Conservation (phyloP, 2,888 invertebrate species). For the Amphiduros pacificus region DNA sequence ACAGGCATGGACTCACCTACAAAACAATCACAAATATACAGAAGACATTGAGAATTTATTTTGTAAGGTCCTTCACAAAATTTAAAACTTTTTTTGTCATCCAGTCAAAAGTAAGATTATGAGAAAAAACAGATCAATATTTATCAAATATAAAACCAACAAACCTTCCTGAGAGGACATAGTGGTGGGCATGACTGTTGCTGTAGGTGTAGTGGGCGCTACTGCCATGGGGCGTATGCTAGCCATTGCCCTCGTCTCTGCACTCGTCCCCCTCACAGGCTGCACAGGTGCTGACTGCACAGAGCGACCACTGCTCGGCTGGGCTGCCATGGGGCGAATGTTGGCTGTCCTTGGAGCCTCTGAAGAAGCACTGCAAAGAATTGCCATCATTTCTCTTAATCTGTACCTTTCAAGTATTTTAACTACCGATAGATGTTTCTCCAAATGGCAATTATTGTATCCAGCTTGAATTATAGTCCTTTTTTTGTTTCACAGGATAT, state of each 20-base stretch:
- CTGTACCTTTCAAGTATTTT: too few species aligned
- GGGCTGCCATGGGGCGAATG: slow-evolving; percentile 90
- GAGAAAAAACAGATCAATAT: background rate
- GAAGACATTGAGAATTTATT: too few species aligned
- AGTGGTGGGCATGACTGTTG: slow-evolving; percentile 57
- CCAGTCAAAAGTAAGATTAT: background rate
- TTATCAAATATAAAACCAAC: background rate
- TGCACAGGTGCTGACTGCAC: slow-evolving; percentile 37
- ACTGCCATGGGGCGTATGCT: slow-evolving; percentile 89
- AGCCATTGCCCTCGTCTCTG: slow-evolving; percentile 76
- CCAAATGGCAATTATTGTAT: too few species aligned
- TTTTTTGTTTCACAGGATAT: too few species aligned
- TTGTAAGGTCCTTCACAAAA: background rate
- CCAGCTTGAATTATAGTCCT: too few species aligned
- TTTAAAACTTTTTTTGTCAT: too few species aligned
- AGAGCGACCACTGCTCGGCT: slow-evolving; percentile 44
- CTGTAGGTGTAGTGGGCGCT: slow-evolving; percentile 55
- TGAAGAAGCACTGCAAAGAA: slow-evolving; percentile 36
- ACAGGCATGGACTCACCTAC: background rate
- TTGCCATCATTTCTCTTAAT: too few species aligned
- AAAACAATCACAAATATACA: too few species aligned
- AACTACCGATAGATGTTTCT: too few species aligned
- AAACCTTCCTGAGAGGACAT: slow-evolving; percentile 10
- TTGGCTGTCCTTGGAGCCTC: slow-evolving; percentile 79
- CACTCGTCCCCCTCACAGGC: slow-evolving; percentile 43